These are phyloP conservation scores for Callocephalon fimbriatum DNA, from an alignment of 2,113 vertebrate species.

Conservation along the genomic window DNA sequence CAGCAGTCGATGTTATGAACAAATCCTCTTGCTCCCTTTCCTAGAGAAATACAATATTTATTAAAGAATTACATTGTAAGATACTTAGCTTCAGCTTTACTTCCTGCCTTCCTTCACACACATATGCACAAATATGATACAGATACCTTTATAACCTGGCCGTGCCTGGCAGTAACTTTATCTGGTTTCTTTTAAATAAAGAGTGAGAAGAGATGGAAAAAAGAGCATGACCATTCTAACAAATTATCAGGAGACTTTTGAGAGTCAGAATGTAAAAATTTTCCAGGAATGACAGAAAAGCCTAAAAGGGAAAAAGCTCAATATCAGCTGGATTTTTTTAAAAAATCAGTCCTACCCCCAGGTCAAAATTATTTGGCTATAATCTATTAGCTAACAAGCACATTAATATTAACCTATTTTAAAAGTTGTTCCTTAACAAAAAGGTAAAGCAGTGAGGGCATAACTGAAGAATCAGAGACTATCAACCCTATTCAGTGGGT, in stretches of 20 bases:
- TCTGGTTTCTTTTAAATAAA: background rate
- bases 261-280: background rate
- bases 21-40: background rate
- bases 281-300: background rate
- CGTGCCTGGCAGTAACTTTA: background rate
- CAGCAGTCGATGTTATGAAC: background rate
- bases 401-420: background rate
- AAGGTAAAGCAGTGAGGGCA: background rate
- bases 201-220: background rate
- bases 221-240: background rate
- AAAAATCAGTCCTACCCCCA: background rate
- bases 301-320: background rate
- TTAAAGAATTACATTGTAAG: background rate
- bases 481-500: background rate
- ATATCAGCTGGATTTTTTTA: background rate
- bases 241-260: background rate
- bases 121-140: fast-evolving
- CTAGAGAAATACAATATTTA: background rate
- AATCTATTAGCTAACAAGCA: background rate
- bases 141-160: background rate
- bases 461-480: background rate
- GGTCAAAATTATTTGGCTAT: background rate
- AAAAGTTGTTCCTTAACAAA: background rate
- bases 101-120: background rate
- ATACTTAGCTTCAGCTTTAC: background rate